Evolutionary conservation across 92 coral and sea anemone genomes (phyloP).

Genomic region (Bergia sp.): DNA sequence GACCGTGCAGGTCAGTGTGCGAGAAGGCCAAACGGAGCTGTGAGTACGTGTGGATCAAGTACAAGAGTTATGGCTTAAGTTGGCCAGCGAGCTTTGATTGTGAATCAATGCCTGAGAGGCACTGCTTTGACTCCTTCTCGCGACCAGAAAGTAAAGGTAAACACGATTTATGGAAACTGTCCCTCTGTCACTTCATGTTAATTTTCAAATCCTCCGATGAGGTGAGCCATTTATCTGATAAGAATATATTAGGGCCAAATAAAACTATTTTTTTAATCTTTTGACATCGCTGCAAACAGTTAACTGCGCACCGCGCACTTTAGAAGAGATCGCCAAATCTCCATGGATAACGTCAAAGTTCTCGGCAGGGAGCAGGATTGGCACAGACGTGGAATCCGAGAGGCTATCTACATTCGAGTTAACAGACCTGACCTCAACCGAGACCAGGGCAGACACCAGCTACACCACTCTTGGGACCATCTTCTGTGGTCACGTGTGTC

Average conservation of each 20-base stretch:
- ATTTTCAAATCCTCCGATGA: neutral
- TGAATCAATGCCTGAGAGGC: constrained; percentile 33
- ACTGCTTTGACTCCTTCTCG: constrained; percentile 10
- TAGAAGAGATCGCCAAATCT: no score
- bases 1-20: constrained; percentile 23
- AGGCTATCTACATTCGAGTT: no score
- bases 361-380: no score
- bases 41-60: constrained; percentile 33
- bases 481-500: no score
- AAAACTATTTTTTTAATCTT: no score
- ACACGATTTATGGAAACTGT: neutral
- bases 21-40: constrained; percentile 27
- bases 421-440: no score
- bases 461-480: no score
- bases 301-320: no score
- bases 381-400: no score
- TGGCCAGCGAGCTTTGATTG: constrained; percentile 43
- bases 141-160: neutral
- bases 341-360: no score
- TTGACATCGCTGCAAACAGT: no score
- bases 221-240: neutral
- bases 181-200: neutral
- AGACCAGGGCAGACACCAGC: no score
- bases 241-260: neutral
- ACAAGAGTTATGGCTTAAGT: constrained; percentile 37